A percentile compares a stretch with the other conserved stretches of the same genome.
These are phyloP conservation scores for Myotis findleyi DNA, from an alignment of 2,797 vertebrate species.

Conservation along the genomic window DNA sequence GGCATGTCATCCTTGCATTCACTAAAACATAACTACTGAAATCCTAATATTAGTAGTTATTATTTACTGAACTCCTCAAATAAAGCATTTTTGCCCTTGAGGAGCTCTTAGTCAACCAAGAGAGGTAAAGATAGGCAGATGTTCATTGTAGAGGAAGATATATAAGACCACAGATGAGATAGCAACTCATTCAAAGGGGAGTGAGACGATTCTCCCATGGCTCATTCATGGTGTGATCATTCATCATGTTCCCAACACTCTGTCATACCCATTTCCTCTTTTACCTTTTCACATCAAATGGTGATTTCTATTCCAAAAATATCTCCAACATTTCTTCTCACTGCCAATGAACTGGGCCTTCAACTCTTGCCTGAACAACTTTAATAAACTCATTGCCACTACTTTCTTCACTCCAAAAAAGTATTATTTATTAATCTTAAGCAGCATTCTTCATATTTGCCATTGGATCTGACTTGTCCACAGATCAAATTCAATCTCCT, in stretches of 20 bases:
- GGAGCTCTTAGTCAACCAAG: not conserved
- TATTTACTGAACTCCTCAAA: conserved; percentile 52
- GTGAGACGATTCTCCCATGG: not conserved
- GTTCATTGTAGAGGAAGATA: not conserved
- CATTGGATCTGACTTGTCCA: not conserved
- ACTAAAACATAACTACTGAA: conserved; percentile 52
- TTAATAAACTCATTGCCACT: not conserved
- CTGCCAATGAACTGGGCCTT: not conserved
- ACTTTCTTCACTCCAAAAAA: not conserved
- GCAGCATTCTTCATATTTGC: not conserved
- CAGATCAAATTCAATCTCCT: not conserved
- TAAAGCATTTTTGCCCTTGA: not conserved
- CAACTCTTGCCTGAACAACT: not conserved
- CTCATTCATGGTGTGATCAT: not conserved
- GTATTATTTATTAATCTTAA: not conserved
- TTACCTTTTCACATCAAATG: not conserved
- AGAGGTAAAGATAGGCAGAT: not conserved
- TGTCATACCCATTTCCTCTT: not conserved
- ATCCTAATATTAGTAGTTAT: conserved; percentile 34
- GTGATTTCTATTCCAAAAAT: not conserved
- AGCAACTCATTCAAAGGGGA: not conserved
- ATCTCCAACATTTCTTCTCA: not conserved
- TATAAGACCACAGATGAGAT: not conserved
- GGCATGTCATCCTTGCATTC: conserved; percentile 4
- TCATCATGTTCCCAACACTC: too few species aligned